A percentile compares a stretch with the other conserved stretches of the same genome.
These are phyloP conservation scores for Linnaemya vulpina DNA, from an alignment of 2,888 invertebrate species.

Conservation along the genomic window DNA sequence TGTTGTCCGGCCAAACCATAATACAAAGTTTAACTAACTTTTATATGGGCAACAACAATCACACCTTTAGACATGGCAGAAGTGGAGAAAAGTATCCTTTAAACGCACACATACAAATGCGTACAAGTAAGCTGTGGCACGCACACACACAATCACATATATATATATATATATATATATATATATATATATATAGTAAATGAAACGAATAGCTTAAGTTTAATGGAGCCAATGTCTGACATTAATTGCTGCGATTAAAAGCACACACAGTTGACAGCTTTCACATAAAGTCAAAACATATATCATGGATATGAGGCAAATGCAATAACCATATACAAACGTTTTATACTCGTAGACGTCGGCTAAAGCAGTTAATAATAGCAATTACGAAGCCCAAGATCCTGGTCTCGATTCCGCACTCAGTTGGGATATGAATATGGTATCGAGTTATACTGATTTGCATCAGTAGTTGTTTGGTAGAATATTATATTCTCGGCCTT, in stretches of 20 bases:
- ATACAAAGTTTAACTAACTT: constrained; percentile 28
- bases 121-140: no score
- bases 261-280: constrained; percentile 64
- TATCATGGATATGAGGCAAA: background rate
- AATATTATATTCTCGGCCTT: no score
- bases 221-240: constrained; percentile 58
- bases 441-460: no score
- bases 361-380: no score
- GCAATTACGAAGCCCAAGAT: no score
- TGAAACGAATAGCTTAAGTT: constrained; percentile 14
- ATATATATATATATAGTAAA: constrained; percentile 12
- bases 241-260: constrained; percentile 69
- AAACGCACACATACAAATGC: background rate
- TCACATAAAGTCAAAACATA: constrained; percentile 11
- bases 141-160: no score
- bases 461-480: no score
- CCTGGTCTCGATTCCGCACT: no score
- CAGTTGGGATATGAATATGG: no score
- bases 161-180: background rate
- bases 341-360: no score
- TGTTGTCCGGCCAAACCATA: constrained; percentile 23
- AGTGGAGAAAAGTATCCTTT: background rate
- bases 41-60: background rate
- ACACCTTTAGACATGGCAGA: background rate
- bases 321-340: background rate